Percentiles rank a stretch among this genome's conserved stretches.
Evolutionary conservation across 2,888 invertebrate species (phyloP).

Genomic region (Galerucella pusilla): DNA sequence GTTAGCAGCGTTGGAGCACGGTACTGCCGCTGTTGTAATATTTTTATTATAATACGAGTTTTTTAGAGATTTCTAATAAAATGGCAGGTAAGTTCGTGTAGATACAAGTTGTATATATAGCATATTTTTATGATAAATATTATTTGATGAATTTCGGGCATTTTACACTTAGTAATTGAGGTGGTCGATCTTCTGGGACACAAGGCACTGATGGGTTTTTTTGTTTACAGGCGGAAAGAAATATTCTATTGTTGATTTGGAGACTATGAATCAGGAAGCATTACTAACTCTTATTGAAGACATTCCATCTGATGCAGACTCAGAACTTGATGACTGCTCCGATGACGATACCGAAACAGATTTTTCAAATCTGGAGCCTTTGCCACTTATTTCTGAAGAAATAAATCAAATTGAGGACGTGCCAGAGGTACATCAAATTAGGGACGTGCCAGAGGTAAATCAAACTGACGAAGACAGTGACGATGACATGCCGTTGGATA

Average conservation of each 20-base stretch:
- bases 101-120: slow-evolving; percentile 7
- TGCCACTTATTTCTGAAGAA: no score
- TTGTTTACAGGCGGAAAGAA: slow-evolving; percentile 12
- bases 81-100: slow-evolving; percentile 12
- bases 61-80: slow-evolving; percentile 18
- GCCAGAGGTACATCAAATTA: no score
- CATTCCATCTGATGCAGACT: slow-evolving; percentile 17
- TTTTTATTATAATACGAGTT: slow-evolving; percentile 7
- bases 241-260: slow-evolving; percentile 13
- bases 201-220: slow-evolving; percentile 9
- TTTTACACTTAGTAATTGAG: slow-evolving; percentile 14
- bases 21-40: slow-evolving; percentile 10
- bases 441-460: no score
- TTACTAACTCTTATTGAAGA: slow-evolving; percentile 8
- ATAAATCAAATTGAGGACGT: no score
- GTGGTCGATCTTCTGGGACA: slow-evolving; percentile 18
- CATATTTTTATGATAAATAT: slow-evolving; percentile 10
- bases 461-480: slow-evolving; percentile 13
- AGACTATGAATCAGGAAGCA: slow-evolving; percentile 6
- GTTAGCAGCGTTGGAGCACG: slow-evolving; percentile 9
- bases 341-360: slow-evolving; percentile 11
- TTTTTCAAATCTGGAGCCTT: slow-evolving; percentile 3
- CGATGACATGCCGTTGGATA: slow-evolving; percentile 15
- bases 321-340: slow-evolving; percentile 17
- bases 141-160: slow-evolving; percentile 9